Evolutionary conservation across 1,140 invertebrate species (phyloP), one percentile per base, ranked within the genome.

Genomic region (Dinoponera quadriceps): DNA sequence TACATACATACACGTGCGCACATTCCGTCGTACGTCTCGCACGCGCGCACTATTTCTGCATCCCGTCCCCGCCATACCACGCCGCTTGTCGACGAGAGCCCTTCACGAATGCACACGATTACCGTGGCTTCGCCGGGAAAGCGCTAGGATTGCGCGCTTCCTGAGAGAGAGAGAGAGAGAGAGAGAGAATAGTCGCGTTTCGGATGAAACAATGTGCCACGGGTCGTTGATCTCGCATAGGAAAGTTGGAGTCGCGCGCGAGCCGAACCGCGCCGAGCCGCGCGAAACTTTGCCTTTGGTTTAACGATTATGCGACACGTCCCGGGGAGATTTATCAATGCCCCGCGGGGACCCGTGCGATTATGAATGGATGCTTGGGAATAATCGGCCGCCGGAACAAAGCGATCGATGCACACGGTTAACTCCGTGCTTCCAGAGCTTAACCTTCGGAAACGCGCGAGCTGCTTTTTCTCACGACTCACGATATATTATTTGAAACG

Each of bases 31-130:
- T 49, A 20, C 54, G 14, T 83, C 69, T 82, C 71, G 60, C 60
- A 27, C 49, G 57, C 48, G 69, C 54, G 77, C 71, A 27, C 71
- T 60, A 49, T 75, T 88, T 85, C 77, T 69, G 48, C 68, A 62
- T 65, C 62, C 44, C 71, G 59, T 60, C 48, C 38, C 22, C 51
- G 33, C 65, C 74, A 38, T 77, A 77, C 49, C 60, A 60, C 59
- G 22, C 38, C 82, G 65, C 73, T 87, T 68, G 73, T 57, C 81
- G 85, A 74, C 82, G 86, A 88, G 86, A 60, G 68, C 83, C 69
- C 87, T 88, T 85, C 75, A 60, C 86, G 83, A 87, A 81, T 87
- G 86, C 83, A 85, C 87, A 81, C 87, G 87, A 88, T 88, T 88
- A 88, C 87, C 83, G 83, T 83, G 81, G 84, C 75, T 85, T 85